A percentile compares a stretch with the other conserved stretches of the same genome.
Evolutionary conservation across 2,797 vertebrate genomes (phyloP).

Genomic region (Melanotaenia boesemani): DNA sequence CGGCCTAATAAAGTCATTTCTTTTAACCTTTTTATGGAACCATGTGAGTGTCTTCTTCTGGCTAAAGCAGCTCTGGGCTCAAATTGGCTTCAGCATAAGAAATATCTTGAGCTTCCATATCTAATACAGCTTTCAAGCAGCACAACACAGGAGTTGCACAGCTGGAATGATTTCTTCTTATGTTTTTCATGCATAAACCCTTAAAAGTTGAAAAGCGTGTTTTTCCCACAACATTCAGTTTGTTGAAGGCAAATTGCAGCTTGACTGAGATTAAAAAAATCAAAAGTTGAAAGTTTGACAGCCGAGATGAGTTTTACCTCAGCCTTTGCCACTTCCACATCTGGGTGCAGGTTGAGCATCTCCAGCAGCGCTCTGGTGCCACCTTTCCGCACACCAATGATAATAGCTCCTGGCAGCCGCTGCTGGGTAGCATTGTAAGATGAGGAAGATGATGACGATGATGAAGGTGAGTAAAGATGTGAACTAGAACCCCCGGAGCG

Average conservation of each 20-base stretch:
- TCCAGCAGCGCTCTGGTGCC: conserved; percentile 86
- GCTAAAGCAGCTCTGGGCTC: not conserved
- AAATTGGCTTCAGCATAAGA: not conserved
- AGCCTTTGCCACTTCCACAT: conserved; percentile 84
- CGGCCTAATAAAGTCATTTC: not conserved
- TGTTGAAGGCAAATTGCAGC: not conserved
- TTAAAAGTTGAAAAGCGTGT: no score
- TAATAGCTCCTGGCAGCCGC: conserved; percentile 83
- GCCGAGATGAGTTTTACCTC: conserved; percentile 71
- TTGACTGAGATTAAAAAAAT: not conserved
- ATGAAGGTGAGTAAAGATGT: conserved; percentile 40
- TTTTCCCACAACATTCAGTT: not conserved
- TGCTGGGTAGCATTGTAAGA: conserved; percentile 73
- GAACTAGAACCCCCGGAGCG: conserved; percentile 56
- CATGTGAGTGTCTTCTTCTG: not conserved
- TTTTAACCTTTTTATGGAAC: not conserved
- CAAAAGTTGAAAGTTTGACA: not conserved
- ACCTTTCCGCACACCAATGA: conserved; percentile 87
- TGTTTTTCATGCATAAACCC: no score
- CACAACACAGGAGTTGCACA: not conserved
- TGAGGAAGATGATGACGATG: conserved; percentile 58
- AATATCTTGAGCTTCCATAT: not conserved
- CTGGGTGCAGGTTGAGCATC: conserved; percentile 87
- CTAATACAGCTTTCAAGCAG: no score
- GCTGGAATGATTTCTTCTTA: no score